A percentile compares a stretch with the other conserved stretches of the same genome.
Conservation (phyloP, 2,888 invertebrate species). For the Lepas anatifera region DNA sequence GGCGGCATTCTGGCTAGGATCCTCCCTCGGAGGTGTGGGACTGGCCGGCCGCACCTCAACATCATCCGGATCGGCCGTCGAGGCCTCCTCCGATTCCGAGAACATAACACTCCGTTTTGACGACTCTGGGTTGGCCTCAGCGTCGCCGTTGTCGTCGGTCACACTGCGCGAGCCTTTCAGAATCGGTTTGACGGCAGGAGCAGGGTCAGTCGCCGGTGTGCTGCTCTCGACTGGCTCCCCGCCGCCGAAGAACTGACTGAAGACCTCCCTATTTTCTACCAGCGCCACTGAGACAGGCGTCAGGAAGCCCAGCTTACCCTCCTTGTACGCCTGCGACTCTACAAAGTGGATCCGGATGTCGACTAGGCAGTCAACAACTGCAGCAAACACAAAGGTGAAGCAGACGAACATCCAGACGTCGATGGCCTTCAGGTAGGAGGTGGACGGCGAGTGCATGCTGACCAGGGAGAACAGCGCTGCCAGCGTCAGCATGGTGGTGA, state of each 20-base stretch:
- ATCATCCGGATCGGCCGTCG: too few relatives aligned
- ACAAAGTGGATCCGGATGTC: not conserved
- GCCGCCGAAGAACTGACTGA: not conserved
- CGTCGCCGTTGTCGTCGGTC: too few relatives aligned
- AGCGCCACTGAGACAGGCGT: constrained; percentile 1
- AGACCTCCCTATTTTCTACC: not conserved
- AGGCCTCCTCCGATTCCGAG: too few relatives aligned
- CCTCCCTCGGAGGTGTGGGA: too few relatives aligned
- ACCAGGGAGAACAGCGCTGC: constrained; percentile 30
- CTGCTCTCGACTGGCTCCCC: not conserved
- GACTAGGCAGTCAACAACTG: constrained; percentile 32
- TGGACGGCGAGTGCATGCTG: constrained; percentile 34
- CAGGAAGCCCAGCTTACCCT: not conserved
- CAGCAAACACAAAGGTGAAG: constrained; percentile 51
- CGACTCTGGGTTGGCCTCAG: too few relatives aligned
- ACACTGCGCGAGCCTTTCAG: too few relatives aligned
- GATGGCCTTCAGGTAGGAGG: not conserved
- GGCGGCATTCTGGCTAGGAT: too few relatives aligned
- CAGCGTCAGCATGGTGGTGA: constrained; percentile 33
- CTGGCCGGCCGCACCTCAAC: too few relatives aligned
- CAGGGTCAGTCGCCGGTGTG: too few relatives aligned
- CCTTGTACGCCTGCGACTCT: not conserved
- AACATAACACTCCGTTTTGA: too few relatives aligned
- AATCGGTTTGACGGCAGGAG: too few relatives aligned
- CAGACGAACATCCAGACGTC: constrained; percentile 26